phyloP scores from a whole-genome alignment of 2,888 invertebrate genomes.

The Allygus modestus region DNA sequence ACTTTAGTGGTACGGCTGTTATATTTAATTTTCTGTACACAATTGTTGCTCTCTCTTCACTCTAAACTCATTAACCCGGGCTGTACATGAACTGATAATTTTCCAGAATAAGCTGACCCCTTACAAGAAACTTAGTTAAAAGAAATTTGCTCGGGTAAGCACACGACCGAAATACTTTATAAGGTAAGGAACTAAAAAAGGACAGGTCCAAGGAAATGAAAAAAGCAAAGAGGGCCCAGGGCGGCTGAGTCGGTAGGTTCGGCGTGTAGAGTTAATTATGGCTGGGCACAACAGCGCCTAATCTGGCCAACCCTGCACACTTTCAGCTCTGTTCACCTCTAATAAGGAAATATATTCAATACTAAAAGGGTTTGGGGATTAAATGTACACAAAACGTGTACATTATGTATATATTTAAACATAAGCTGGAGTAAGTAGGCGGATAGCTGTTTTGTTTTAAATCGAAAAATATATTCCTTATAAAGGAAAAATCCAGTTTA shows the following conservation, averaged over 20 bases:
- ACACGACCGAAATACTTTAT: slow-evolving; percentile 17
- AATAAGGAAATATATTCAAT: no score
- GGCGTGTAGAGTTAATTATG: not conserved
- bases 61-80: no score
- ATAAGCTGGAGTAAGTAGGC: no score
- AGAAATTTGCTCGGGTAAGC: slow-evolving; percentile 2
- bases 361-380: not conserved
- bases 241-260: not conserved
- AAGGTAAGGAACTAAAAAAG: slow-evolving; percentile 7
- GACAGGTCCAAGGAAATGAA: slow-evolving; percentile 5
- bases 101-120: not conserved
- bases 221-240: slow-evolving; percentile 21
- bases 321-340: not conserved
- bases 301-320: not conserved
- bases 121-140: not conserved
- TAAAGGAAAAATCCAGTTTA: no score
- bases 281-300: not conserved
- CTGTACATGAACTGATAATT: no score
- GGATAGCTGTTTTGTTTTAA: no score
- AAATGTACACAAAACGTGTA: no score
- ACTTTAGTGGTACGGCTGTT: no score
- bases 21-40: no score
- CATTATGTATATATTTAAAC: no score
- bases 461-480: no score
- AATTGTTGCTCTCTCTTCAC: no score